Evolutionary conservation across 2,888 invertebrate genomes (phyloP).

Genomic region (Ophonus ardosiacus): DNA sequence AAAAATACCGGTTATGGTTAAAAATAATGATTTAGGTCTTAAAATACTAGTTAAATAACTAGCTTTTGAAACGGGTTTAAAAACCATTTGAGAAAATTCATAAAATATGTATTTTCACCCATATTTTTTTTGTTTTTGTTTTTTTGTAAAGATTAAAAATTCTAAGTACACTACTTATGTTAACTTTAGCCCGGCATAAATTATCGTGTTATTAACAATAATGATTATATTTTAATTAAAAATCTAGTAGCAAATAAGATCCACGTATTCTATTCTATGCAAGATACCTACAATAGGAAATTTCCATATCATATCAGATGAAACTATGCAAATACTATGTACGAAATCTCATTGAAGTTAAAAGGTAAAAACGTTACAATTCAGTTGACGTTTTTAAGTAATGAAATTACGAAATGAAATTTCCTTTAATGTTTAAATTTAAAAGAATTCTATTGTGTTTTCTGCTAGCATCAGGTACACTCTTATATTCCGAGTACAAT

Average conservation of each 20-base stretch:
- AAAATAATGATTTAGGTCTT: too few relatives aligned
- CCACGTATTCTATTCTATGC: not conserved
- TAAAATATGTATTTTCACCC: too few relatives aligned
- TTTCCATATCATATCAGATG: slow-evolving; percentile 26
- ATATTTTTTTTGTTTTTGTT: too few relatives aligned
- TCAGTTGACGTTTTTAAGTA: slow-evolving; percentile 11
- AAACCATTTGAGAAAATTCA: too few relatives aligned
- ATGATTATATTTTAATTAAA: not conserved
- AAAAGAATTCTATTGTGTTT: slow-evolving; percentile 30
- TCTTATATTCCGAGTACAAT: not conserved
- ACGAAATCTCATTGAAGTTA: slow-evolving; percentile 8
- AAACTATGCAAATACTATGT: slow-evolving; percentile 21
- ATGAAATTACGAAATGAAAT: slow-evolving; percentile 31
- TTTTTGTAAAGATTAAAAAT: too few relatives aligned
- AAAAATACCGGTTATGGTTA: too few relatives aligned
- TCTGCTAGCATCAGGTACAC: not conserved
- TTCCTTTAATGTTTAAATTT: slow-evolving; percentile 32
- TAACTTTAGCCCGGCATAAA: too few relatives aligned
- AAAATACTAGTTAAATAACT: too few relatives aligned
- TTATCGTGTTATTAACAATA: too few relatives aligned
- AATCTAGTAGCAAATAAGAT: not conserved
- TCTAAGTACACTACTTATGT: too few relatives aligned
- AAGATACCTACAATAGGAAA: slow-evolving; percentile 3
- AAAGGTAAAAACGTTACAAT: slow-evolving; percentile 13
- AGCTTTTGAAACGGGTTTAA: too few relatives aligned